Evolutionary conservation across 2,888 invertebrate genomes (phyloP).

Genomic region (Spodoptera exigua): DNA sequence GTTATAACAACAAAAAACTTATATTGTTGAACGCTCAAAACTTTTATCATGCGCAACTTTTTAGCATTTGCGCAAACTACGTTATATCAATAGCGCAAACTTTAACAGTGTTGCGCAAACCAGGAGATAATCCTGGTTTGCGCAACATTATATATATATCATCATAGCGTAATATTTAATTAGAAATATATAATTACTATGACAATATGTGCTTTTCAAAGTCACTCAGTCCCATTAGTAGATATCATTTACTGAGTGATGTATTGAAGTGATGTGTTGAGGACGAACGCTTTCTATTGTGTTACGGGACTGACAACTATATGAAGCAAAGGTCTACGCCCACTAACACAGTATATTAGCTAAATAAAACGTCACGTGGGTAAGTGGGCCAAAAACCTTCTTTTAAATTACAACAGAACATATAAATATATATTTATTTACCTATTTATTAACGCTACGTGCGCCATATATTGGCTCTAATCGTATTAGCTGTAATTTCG

Average conservation of each 20-base stretch:
- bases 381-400: conserved; percentile 38
- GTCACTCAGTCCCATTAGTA: conserved; percentile 65
- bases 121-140: no score
- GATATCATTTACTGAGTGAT: conserved; percentile 53
- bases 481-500: conserved; percentile 42
- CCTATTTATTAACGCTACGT: conserved; percentile 18
- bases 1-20: no score
- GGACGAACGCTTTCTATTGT: conserved; percentile 26
- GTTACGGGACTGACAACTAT: conserved; percentile 25
- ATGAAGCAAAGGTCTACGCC: conserved; percentile 22
- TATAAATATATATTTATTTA: conserved; percentile 41
- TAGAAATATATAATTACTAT: conserved; percentile 6
- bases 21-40: no score
- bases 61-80: no score
- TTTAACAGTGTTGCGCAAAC: no score
- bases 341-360: conserved; percentile 43
- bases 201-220: conserved; percentile 57
- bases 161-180: no score
- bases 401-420: conserved; percentile 14
- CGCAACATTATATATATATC: no score
- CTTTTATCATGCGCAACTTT: no score
- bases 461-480: conserved; percentile 37
- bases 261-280: conserved; percentile 49
- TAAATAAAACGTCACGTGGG: conserved; percentile 9
- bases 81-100: no score